Base-by-base conservation (phyloP, 1,140 invertebrate genomes). In the Neuroterus valhalla region DNA sequence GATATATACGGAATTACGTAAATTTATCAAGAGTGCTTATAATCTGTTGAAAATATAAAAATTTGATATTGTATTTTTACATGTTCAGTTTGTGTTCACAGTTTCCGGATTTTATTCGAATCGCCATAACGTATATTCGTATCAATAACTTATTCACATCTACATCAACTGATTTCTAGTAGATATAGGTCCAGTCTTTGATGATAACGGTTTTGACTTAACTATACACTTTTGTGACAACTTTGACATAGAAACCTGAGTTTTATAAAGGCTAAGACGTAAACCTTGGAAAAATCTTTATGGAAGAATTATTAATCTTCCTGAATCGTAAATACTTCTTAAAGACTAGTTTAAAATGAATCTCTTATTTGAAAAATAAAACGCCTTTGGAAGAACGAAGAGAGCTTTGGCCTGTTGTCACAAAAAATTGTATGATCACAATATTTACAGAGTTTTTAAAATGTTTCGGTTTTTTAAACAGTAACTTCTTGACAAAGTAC, bases 301-400 rank as follows among this genome's bases (percentile, higher is more conserved):
- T 50, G 21, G 17, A 21, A 17, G 17, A 50, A 50, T 50, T 4
- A 17, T 19, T 19, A 19, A 11, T 48, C 17, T n/a, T 48, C 46
- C 31, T 38, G 10, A 38, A 38, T 38, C 10, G 31, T 38, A 38
- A 48, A n/a, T 50, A 50, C 17, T 50, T 50, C 21, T 21, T 50
- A 50, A 50, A 50, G 48, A 50, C n/a, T 50, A 50, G 48, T 50
- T 50, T n/a, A 17, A 17, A 50, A 50, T 10, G 11, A 50, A 50
- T 50, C 19, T 50, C 19, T 50, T 50, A 50, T 21, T 38, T 38
- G 10, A 38, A 38, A 38, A 38, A 38, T 38, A 38, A 38, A 38
- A 38, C 31, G 31, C 31, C 31, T 38, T 38, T 38, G 31, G 31
- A 38, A 38, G 31, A 38, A 10, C 3, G 31, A 38, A 38, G 31